A percentile compares a stretch with the other conserved stretches of the same genome.
These are phyloP conservation scores for Brachymystax lenok DNA, from an alignment of 2,797 vertebrate species.

Conservation along the genomic window DNA sequence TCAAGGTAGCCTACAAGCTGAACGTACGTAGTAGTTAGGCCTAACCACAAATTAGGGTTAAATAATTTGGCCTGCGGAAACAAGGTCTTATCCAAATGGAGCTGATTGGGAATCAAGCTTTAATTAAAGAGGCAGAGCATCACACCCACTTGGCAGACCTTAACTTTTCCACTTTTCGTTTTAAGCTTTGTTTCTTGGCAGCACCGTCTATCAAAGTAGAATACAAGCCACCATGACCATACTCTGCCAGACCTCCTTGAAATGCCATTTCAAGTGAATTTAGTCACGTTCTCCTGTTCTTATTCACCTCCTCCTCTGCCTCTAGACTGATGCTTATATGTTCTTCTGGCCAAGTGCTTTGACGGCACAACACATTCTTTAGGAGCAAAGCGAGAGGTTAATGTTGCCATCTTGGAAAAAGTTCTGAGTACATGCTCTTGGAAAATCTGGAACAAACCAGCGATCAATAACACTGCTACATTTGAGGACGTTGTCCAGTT, in stretches of 20 bases:
- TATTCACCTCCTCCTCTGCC: conserved; percentile 12
- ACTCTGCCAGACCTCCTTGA: conserved; percentile 22
- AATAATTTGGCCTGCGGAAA: conserved; percentile 45
- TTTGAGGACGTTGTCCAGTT: too few species aligned
- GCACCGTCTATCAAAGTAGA: conserved; percentile 18
- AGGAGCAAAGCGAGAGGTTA: conserved; percentile 13
- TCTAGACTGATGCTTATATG: conserved; percentile 37
- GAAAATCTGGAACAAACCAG: conserved; percentile 23
- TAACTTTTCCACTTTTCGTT: conserved; percentile 26
- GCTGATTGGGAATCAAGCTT: conserved; percentile 55
- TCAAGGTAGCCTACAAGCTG: neutral
- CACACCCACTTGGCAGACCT: conserved; percentile 45
- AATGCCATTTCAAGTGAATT: conserved; percentile 48
- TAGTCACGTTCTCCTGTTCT: conserved; percentile 36
- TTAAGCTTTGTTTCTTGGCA: conserved; percentile 41
- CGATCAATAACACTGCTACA: neutral
- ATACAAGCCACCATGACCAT: conserved; percentile 38
- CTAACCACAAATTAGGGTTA: conserved; percentile 39
- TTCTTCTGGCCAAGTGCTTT: conserved; percentile 44
- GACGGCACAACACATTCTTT: conserved; percentile 32
- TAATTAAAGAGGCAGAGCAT: conserved; percentile 48
- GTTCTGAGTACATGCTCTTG: conserved; percentile 13
- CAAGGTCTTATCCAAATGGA: conserved; percentile 21
- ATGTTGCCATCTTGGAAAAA: conserved; percentile 36
- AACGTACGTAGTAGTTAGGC: neutral